Conservation (phyloP, 2,888 invertebrate genomes). For the Sussaba pulchella region DNA sequence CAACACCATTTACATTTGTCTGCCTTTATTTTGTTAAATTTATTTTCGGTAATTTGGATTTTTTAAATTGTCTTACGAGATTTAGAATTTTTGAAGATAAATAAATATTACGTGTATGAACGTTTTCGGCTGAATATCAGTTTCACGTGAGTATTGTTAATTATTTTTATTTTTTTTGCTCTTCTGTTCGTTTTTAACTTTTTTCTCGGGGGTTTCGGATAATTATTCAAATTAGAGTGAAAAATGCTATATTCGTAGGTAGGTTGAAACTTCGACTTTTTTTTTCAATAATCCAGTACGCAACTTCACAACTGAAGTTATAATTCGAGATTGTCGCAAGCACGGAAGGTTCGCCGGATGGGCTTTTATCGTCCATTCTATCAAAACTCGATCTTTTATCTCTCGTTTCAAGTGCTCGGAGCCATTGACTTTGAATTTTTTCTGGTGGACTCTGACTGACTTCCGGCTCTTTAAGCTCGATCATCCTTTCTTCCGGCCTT, state of each 20-base stretch:
- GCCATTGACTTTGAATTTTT: conserved; percentile 40
- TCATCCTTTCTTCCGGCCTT: conserved; percentile 33
- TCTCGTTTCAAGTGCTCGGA: conserved; percentile 19
- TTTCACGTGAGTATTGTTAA: too few species aligned
- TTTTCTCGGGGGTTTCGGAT: background rate
- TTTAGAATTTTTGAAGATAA: too few species aligned
- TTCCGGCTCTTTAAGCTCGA: conserved; percentile 39
- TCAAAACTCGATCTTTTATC: conserved; percentile 24
- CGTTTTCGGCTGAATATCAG: too few species aligned
- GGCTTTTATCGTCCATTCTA: background rate
- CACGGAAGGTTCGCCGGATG: background rate
- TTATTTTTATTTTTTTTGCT: too few species aligned
- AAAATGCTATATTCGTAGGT: too few species aligned
- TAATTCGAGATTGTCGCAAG: conserved; percentile 1
- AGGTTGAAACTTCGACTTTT: background rate
- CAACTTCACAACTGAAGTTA: background rate
- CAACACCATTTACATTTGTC: too few species aligned
- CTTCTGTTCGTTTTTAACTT: too few species aligned
- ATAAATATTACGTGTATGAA: too few species aligned
- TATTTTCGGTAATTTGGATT: too few species aligned
- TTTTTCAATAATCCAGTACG: background rate
- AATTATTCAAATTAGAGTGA: background rate
- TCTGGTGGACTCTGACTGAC: conserved; percentile 25
- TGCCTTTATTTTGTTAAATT: too few species aligned
- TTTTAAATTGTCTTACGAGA: too few species aligned